These are phyloP conservation scores for Drosophila acutilabella DNA, from an alignment of 2,888 invertebrate genomes.

Conservation along the genomic window DNA sequence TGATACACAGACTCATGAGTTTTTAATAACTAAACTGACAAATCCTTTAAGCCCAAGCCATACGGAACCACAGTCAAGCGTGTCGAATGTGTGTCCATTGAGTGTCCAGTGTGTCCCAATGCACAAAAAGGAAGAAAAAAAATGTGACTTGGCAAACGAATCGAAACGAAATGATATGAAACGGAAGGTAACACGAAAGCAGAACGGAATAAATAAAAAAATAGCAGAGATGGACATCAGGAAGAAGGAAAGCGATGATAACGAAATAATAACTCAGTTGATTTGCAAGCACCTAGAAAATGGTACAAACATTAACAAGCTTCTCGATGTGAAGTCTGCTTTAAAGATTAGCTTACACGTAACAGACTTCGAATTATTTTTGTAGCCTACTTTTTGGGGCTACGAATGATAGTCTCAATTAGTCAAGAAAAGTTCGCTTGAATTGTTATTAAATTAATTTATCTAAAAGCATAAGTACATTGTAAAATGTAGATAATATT, in stretches of 20 bases:
- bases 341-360: too few relatives aligned
- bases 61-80: conserved; percentile 18
- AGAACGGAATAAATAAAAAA: neutral
- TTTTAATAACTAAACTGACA: conserved; percentile 77
- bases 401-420: conserved; percentile 9
- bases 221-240: neutral
- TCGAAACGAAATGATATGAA: conserved; percentile 1
- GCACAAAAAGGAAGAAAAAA: conserved; percentile 5
- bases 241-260: neutral
- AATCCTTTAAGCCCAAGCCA: conserved; percentile 65
- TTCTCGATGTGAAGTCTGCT: neutral
- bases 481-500: too few relatives aligned
- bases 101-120: conserved; percentile 10
- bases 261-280: conserved; percentile 16
- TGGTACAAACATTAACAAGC: neutral
- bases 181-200: neutral
- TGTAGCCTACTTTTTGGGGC: neutral
- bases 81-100: conserved; percentile 11
- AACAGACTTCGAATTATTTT: neutral
- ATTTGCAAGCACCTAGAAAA: conserved; percentile 11
- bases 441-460: too few relatives aligned
- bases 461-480: too few relatives aligned
- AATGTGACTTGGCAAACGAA: conserved; percentile 2
- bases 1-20: conserved; percentile 52
- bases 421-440: too few relatives aligned